Conservation (phyloP, 2,797 vertebrate species). For the Vespertilio murinus region DNA sequence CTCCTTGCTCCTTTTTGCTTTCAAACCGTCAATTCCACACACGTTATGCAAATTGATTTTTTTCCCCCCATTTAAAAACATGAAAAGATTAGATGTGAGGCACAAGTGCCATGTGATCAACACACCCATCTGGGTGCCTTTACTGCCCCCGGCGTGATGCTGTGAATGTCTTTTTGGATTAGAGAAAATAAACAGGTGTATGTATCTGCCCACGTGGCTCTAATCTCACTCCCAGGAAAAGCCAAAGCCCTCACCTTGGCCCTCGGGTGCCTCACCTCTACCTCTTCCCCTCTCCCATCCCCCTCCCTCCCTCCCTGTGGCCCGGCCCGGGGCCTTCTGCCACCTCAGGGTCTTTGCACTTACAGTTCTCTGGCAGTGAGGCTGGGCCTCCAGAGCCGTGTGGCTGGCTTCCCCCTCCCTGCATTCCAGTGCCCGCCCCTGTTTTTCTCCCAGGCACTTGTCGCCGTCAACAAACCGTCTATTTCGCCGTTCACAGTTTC, state of each 20-base stretch:
- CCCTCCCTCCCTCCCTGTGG: not conserved
- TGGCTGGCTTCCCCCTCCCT: not conserved
- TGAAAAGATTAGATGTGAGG: not conserved
- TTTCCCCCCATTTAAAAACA: not conserved
- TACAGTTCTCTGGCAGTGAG: not conserved
- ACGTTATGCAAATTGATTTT: not conserved
- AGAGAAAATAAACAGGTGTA: not conserved
- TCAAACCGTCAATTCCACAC: not conserved
- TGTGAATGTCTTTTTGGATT: not conserved
- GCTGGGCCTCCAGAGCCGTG: not conserved
- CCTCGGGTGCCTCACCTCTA: not conserved
- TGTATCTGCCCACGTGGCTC: not conserved
- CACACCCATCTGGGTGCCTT: not conserved
- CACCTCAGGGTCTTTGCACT: slow-evolving; percentile 8
- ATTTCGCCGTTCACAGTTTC: not conserved
- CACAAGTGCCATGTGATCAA: not conserved
- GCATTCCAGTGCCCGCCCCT: not conserved
- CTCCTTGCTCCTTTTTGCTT: not conserved
- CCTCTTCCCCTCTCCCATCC: no score
- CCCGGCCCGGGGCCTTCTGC: not conserved
- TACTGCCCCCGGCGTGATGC: not conserved
- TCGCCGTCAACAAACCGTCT: not conserved
- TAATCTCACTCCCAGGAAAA: not conserved
- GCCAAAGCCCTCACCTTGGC: no score
- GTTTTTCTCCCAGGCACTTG: not conserved